Evolutionary conservation across 2,113 vertebrate species (phyloP), one percentile per base, ranked within the genome.

Genomic region (Trichechus manatus): DNA sequence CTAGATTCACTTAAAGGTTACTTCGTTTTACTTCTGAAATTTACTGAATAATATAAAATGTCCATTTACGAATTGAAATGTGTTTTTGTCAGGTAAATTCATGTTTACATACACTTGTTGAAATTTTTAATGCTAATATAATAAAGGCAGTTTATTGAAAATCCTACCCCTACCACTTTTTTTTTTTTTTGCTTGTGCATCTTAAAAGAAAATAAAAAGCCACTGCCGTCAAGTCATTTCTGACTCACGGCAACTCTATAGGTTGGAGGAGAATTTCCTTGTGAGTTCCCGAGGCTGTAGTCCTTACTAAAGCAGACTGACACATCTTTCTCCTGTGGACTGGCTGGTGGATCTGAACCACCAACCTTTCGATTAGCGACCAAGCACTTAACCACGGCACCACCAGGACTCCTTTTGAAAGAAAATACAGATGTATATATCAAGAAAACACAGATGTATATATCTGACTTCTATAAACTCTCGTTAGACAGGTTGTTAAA

Each of bases 171-270:
- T 61, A n/a, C 39, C 39, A 9, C 8, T 8, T 59, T 61, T 42
- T n/a, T 2, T 9, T 29, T 9, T 63, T 47, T 33, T 39, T n/a
- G n/a, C n/a, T 42, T n/a, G 20, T 42, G n/a, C 20, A 11, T 39
- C 77, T 36, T 91, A 68, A 93, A 82, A 80, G 25, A 92, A 85
- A 93, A 75, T 25, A 36, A 72, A 72, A n/a, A 7, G 33, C n/a
- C 17, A 72, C 10, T 72, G 3, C 33, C 11, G 1, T 36, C 6
- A 1, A 36, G 68, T 5, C 66, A 70, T 1, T 70, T 33, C 66
- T n/a, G 66, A 70, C 33, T 6, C 4, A 70, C 3, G n/a, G 66
- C n/a, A 31, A 70, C 66, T 14, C 66, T 17, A 15, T 17, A 70
- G 66, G 5, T 13, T 17, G 20, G 68, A 72, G 68, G 6, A 20